phyloP scores from a whole-genome alignment of 2,797 vertebrate genomes.

The Petrocephalus schoutedeni region DNA sequence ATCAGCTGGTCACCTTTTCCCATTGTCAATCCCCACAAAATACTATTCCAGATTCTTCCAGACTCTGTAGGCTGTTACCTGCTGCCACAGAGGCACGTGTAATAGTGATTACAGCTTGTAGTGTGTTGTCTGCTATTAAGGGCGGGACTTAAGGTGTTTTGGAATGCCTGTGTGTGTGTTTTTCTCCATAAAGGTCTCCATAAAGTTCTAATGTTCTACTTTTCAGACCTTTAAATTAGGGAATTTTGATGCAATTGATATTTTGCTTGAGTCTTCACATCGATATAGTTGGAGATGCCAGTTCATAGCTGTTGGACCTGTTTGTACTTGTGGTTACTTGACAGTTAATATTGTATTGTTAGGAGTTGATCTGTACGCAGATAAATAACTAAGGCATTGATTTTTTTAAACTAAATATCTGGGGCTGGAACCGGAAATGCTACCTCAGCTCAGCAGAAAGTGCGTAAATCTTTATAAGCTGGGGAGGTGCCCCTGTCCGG shows the following conservation, averaged over 20 bases:
- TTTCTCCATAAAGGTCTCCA: not conserved
- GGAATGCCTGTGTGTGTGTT: not conserved
- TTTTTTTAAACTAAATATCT: not conserved
- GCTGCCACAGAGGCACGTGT: not conserved
- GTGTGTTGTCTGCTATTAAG: not conserved
- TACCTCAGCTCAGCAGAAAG: not conserved
- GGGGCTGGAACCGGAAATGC: not conserved
- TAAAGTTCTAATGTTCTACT: not conserved
- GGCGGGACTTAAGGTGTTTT: not conserved
- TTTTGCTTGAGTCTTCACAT: not conserved
- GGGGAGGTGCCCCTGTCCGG: not conserved
- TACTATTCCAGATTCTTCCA: not conserved
- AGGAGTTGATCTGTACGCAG: not conserved
- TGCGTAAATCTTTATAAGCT: not conserved
- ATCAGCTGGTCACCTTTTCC: not conserved
- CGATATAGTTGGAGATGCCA: not conserved
- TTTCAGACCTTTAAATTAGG: not conserved
- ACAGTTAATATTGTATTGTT: slow-evolving; percentile 7
- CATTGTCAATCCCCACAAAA: not conserved
- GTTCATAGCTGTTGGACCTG: not conserved
- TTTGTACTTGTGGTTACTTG: slow-evolving; percentile 1
- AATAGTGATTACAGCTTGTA: not conserved
- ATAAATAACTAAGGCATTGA: not conserved
- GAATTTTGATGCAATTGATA: not conserved
- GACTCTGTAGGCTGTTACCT: not conserved